A percentile compares a stretch with the other conserved stretches of the same genome.
phyloP scores from a whole-genome alignment of 2,888 invertebrate genomes.

The Aphodius sticticus region DNA sequence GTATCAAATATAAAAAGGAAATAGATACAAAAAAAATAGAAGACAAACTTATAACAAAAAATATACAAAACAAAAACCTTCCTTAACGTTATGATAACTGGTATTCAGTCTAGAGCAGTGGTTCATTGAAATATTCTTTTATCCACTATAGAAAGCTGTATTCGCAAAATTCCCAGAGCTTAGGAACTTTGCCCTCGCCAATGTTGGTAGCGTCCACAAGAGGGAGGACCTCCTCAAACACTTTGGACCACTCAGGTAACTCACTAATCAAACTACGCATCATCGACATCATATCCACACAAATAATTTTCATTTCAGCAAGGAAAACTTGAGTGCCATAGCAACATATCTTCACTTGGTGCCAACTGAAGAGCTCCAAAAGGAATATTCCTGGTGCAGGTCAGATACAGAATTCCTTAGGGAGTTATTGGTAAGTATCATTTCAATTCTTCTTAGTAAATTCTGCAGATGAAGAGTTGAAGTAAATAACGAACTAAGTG shows the following conservation, averaged over 20 bases:
- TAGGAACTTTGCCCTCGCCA: conserved; percentile 86
- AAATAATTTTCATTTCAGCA: conserved; percentile 60
- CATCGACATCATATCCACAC: neutral
- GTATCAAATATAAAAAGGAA: no score
- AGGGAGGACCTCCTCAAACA: conserved; percentile 83
- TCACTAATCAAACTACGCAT: neutral
- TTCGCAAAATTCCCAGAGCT: conserved; percentile 92
- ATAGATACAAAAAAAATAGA: no score
- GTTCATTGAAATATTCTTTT: no score
- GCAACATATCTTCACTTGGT: conserved; percentile 89
- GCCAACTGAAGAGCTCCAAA: conserved; percentile 75
- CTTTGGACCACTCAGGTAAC: conserved; percentile 77
- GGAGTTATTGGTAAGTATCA: conserved; percentile 78
- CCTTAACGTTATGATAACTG: no score
- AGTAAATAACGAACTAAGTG: no score
- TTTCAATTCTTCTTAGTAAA: neutral
- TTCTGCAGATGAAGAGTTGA: no score
- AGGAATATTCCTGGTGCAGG: conserved; percentile 77
- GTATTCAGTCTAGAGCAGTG: no score
- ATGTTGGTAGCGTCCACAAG: conserved; percentile 95
- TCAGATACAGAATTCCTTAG: conserved; percentile 82
- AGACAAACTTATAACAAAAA: no score
- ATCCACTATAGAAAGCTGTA: conserved; percentile 79
- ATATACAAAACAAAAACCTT: no score
- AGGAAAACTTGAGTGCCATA: conserved; percentile 82